Evolutionary conservation across 2,797 vertebrate species (phyloP).

Genomic region (Oophaga sylvatica): DNA sequence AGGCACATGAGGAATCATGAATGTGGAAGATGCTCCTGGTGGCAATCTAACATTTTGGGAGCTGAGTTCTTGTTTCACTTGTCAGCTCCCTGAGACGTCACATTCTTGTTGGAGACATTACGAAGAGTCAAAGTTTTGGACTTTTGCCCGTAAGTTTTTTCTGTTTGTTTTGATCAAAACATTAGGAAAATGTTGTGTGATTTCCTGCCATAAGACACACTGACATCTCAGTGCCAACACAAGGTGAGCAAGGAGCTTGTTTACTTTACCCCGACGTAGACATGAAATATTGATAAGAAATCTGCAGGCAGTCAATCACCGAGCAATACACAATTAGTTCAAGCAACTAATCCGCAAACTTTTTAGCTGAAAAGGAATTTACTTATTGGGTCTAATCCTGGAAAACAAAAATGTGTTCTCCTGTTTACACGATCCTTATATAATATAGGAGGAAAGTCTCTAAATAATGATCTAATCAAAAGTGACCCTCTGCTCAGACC

Average conservation of each 20-base stretch:
- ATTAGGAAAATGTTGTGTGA: not conserved
- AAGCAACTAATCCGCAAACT: not conserved
- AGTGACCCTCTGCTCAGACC: not conserved
- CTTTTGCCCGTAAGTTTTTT: not conserved
- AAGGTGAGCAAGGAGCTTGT: not conserved
- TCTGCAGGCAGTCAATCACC: conserved; percentile 6
- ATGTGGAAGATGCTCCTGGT: not conserved
- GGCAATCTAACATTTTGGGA: not conserved
- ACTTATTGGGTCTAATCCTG: not conserved
- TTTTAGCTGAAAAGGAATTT: not conserved
- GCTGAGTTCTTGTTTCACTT: not conserved
- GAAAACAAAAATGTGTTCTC: not conserved
- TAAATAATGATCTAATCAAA: not conserved
- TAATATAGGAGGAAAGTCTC: not conserved
- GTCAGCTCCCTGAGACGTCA: not conserved
- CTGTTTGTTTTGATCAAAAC: conserved; percentile 17
- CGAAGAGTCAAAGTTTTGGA: not conserved
- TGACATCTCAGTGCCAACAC: conserved; percentile 9
- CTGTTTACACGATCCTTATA: not conserved
- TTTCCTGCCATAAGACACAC: not conserved
- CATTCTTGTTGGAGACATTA: conserved; percentile 2
- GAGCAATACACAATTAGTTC: conserved; percentile 1
- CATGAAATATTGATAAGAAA: conserved; percentile 34
- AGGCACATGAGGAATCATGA: not conserved
- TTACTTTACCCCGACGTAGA: not conserved